Evolutionary conservation across 2,113 vertebrate species (phyloP).

Genomic region (Platichthys stellatus): DNA sequence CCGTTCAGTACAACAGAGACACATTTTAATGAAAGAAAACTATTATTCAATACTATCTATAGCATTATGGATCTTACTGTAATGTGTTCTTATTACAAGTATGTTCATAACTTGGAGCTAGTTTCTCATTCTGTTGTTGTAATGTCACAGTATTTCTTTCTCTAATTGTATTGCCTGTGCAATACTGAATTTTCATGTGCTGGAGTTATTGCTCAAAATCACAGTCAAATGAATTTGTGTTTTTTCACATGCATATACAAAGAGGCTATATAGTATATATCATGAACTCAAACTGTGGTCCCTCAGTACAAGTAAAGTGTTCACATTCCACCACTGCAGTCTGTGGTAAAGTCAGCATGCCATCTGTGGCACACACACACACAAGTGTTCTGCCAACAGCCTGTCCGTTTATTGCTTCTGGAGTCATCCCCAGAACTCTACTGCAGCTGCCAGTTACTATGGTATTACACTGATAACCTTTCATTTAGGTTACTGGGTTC

Average conservation of each 20-base stretch:
- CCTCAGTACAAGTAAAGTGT: background rate
- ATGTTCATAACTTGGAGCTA: too few species aligned
- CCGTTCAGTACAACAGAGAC: background rate
- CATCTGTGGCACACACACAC: constrained; percentile 18
- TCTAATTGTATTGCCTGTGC: background rate
- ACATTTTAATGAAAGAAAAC: too few species aligned
- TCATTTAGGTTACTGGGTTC: constrained; percentile 24
- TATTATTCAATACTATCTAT: too few species aligned
- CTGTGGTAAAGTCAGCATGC: constrained; percentile 28
- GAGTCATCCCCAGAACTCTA: constrained; percentile 48
- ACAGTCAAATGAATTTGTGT: background rate
- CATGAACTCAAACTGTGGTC: background rate
- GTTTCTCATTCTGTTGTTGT: too few species aligned
- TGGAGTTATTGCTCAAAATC: background rate
- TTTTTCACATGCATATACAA: constrained; percentile 1
- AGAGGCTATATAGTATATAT: background rate
- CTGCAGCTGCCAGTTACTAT: constrained; percentile 31
- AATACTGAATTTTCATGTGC: background rate
- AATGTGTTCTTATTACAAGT: too few species aligned
- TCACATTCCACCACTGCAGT: constrained; percentile 17
- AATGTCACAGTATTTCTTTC: background rate
- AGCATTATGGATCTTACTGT: too few species aligned
- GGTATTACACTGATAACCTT: constrained; percentile 51
- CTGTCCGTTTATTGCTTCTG: constrained; percentile 18
- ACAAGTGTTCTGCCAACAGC: constrained; percentile 26